Evolutionary conservation across 2,888 invertebrate species (phyloP), one percentile per base, ranked within the genome.

Genomic region (Opisthograptis luteolata): DNA sequence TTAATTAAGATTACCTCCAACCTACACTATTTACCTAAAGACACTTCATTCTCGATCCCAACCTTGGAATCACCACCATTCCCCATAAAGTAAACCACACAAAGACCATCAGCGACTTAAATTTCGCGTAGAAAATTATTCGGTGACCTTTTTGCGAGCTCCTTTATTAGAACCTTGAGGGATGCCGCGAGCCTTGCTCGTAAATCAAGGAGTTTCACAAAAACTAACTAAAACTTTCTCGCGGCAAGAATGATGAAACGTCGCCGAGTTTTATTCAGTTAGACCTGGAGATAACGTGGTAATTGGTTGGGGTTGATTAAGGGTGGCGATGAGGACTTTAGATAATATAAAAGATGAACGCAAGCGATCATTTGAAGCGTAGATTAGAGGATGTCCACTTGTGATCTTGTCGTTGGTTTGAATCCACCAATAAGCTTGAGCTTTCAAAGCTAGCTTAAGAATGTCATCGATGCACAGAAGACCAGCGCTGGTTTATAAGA

Each of bases 201-300:
- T 88, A 88, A 88, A 88, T 88, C 87, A 86, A 55, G 79, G 76
- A 79, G 80, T 79, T 80, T 4, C 70, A 74, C 85, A 84, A 85
- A 87, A 87, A 87, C 83, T 84, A 84, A 87, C 82, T 84, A 81
- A 84, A 87, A 87, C 73, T 87, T 84, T 70, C 47, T 68, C 79
- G 75, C 72, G 76, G 79, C 74, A 79, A 82, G 80, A 83, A 87
- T 87, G 87, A 88, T 87, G 85, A 79, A 87, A 79, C 72, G 84
- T 67, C 73, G 66, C 65, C 51, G 76, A 79, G 78, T 81, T 86
- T 82, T 82, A 84, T 87, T 88, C 87, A 86, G 85, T 87, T 86
- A 86, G 69, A 77, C 73, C 73, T 62, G 60, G 61, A 81, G 85
- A 87, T 87, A 84, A 82, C 75, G 76, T 73, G 71, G 77, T 84